phyloP scores from a whole-genome alignment of 2,888 invertebrate genomes.

The Hypolimnas misippus region DNA sequence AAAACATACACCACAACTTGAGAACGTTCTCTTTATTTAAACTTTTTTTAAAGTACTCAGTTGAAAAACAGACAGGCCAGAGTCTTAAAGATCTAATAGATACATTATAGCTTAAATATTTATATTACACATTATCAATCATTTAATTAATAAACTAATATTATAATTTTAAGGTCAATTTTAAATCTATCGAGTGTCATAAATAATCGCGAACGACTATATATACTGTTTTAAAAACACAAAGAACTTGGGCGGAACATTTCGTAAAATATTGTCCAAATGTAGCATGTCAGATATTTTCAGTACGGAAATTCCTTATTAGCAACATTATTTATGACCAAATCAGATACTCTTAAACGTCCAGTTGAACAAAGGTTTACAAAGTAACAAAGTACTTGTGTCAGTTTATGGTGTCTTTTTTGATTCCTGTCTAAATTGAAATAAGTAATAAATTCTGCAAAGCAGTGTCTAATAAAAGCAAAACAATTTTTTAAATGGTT shows the following conservation, averaged over 20 bases:
- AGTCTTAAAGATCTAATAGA: too few relatives aligned
- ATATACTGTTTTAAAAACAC: constrained; percentile 40
- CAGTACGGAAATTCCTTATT: constrained; percentile 34
- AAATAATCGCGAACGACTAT: constrained; percentile 39
- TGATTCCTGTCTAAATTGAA: background rate
- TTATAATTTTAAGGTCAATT: too few relatives aligned
- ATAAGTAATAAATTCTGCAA: background rate
- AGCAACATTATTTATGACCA: constrained; percentile 23
- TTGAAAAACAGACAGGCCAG: too few relatives aligned
- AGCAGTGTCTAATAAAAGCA: background rate
- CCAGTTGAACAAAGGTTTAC: constrained; percentile 20
- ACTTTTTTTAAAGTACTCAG: too few relatives aligned
- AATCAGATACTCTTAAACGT: background rate
- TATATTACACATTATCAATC: too few relatives aligned
- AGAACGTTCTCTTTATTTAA: too few relatives aligned
- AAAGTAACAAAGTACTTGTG: constrained; percentile 20
- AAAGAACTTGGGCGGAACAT: constrained; percentile 42
- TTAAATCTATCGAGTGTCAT: constrained; percentile 31
- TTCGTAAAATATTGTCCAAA: constrained; percentile 42
- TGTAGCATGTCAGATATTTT: constrained; percentile 40
- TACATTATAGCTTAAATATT: too few relatives aligned
- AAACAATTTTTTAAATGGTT: background rate
- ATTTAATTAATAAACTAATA: too few relatives aligned
- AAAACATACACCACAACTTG: too few relatives aligned
- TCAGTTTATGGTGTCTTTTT: constrained; percentile 19